A percentile compares a stretch with the other conserved stretches of the same genome.
These are phyloP conservation scores for Tinea semifulvella DNA, from an alignment of 2,888 invertebrate genomes.

Conservation along the genomic window DNA sequence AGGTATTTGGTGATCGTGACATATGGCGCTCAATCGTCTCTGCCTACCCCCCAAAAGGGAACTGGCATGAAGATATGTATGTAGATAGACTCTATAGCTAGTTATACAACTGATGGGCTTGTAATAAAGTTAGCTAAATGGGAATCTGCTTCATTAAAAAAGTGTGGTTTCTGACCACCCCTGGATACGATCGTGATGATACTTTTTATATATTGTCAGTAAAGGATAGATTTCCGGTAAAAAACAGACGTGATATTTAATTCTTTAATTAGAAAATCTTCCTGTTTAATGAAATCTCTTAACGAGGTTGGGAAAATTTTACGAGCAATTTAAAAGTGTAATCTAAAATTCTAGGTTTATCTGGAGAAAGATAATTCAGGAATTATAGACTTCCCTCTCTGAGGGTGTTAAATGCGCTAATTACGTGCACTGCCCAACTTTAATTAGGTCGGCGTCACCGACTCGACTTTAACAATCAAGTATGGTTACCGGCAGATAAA, in stretches of 20 bases:
- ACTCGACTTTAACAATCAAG: slow-evolving; percentile 11
- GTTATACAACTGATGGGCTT: too few relatives aligned
- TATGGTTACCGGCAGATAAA: too few relatives aligned
- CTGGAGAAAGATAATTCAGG: slow-evolving; percentile 10
- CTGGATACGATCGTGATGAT: background rate
- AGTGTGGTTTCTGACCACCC: too few relatives aligned
- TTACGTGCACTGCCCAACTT: slow-evolving; percentile 36
- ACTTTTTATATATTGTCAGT: background rate
- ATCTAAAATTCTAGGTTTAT: slow-evolving; percentile 10
- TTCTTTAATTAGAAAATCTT: slow-evolving; percentile 7
- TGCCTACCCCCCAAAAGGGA: too few relatives aligned
- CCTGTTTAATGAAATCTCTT: slow-evolving; percentile 3
- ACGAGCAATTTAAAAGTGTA: slow-evolving; percentile 8
- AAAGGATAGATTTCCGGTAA: background rate
- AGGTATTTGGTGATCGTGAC: too few relatives aligned
- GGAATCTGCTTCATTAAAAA: too few relatives aligned
- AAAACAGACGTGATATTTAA: slow-evolving; percentile 1
- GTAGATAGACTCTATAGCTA: too few relatives aligned
- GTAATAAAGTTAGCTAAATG: too few relatives aligned
- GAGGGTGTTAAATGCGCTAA: slow-evolving; percentile 22
- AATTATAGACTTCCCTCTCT: slow-evolving; percentile 12
- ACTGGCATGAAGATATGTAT: too few relatives aligned
- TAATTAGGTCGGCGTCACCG: slow-evolving; percentile 29
- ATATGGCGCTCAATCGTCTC: too few relatives aligned
- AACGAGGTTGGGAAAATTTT: slow-evolving; percentile 8